These are phyloP conservation scores for Sipha flava DNA, from an alignment of 1,140 invertebrate species.

Conservation along the genomic window DNA sequence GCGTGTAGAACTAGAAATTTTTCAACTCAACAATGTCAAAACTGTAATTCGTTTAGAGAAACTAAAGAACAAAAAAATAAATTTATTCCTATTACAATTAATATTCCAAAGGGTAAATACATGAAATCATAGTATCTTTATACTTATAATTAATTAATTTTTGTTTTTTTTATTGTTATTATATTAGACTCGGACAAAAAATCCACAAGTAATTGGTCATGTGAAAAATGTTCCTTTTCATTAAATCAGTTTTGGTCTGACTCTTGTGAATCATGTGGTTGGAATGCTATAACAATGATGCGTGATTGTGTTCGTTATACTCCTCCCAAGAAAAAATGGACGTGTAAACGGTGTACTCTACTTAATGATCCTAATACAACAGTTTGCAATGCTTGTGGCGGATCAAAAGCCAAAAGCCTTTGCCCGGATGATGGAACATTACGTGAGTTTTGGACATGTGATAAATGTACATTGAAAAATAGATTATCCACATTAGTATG, in stretches of 20 bases:
- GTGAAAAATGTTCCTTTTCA: constrained; percentile 74
- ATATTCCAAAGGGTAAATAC: neutral
- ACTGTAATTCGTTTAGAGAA: neutral
- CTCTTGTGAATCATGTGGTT: constrained; percentile 70
- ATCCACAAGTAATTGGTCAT: constrained; percentile 66
- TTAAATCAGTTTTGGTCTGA: constrained; percentile 73
- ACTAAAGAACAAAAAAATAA: neutral
- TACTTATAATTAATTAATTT: neutral
- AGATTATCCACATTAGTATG: constrained; percentile 60
- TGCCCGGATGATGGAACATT: constrained; percentile 58
- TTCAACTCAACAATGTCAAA: constrained; percentile 1
- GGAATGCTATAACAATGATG: constrained; percentile 55
- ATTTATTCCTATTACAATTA: neutral
- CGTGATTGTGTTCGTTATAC: constrained; percentile 51
- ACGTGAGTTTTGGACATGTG: constrained; percentile 65
- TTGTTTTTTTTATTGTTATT: neutral
- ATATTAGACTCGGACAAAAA: neutral
- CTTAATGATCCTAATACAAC: constrained; percentile 60
- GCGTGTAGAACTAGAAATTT: neutral
- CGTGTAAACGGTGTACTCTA: constrained; percentile 78
- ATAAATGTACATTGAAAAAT: constrained; percentile 75
- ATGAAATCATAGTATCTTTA: neutral
- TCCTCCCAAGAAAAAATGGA: constrained; percentile 56
- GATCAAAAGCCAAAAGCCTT: constrained; percentile 34
- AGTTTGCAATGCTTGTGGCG: constrained; percentile 70